These are phyloP conservation scores for Cepphus grylle DNA, from an alignment of 2,113 vertebrate genomes.

Conservation along the genomic window DNA sequence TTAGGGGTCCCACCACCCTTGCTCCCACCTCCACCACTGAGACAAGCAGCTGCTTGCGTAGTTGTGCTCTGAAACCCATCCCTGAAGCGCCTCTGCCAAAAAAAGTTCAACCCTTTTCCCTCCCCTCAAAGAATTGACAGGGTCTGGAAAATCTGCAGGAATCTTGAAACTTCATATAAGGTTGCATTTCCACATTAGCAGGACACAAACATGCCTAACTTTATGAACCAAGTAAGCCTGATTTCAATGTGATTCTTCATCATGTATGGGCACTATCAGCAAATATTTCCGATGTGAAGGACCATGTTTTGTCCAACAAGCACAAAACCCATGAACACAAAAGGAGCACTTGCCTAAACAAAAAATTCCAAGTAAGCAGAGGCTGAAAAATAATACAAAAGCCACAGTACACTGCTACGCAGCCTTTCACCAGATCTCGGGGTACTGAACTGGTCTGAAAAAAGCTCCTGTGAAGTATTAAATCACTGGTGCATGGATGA, in stretches of 20 bases:
- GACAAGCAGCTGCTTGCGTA: not conserved
- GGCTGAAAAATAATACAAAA: constrained; percentile 2
- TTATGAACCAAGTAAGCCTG: not conserved
- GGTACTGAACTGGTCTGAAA: not conserved
- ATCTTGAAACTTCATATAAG: not conserved
- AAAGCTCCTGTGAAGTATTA: constrained; percentile 6
- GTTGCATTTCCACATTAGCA: not conserved
- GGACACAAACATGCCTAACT: not conserved
- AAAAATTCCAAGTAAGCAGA: not conserved
- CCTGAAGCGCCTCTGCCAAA: not conserved
- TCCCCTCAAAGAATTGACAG: not conserved
- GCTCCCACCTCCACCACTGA: rapidly evolving
- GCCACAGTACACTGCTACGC: not conserved
- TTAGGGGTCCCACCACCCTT: not conserved
- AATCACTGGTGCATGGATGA: constrained; percentile 38
- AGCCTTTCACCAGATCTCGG: not conserved
- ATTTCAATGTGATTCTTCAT: not conserved
- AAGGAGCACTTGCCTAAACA: not conserved
- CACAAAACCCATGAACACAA: not conserved
- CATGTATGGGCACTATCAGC: rapidly evolving
- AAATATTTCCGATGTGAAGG: not conserved
- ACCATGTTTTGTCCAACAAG: not conserved
- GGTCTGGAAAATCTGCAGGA: not conserved
- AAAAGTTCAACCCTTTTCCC: not conserved
- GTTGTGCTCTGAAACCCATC: not conserved